Conservation (phyloP, 2,888 invertebrate genomes). For the Unio delphinus region DNA sequence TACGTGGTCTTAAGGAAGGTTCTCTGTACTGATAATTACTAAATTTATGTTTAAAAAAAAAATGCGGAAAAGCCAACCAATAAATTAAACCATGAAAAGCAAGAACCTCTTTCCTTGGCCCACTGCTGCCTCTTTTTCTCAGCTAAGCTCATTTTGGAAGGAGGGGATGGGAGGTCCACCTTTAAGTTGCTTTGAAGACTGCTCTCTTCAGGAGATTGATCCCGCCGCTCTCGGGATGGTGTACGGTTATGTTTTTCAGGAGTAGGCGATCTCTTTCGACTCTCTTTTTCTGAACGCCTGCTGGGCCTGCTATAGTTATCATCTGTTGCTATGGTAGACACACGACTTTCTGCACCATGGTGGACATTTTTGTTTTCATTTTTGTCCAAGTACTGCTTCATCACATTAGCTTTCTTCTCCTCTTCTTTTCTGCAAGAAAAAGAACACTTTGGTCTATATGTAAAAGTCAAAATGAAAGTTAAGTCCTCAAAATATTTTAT, state of each 20-base stretch:
- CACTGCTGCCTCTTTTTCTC: conserved; percentile 93
- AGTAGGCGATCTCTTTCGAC: conserved; percentile 8
- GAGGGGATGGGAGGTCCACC: conserved; percentile 9
- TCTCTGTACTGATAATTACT: too few species aligned
- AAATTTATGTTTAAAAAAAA: too few species aligned
- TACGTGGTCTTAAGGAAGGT: too few species aligned
- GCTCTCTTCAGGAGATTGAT: conserved; percentile 17
- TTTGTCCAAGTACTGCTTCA: not conserved
- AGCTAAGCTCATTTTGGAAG: conserved; percentile 72
- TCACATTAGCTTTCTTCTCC: conserved; percentile 2
- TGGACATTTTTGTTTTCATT: not conserved
- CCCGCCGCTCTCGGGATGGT: not conserved
- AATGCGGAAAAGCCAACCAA: not conserved
- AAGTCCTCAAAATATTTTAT: too few species aligned
- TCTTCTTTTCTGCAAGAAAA: conserved; percentile 2
- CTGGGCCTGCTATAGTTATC: conserved; percentile 14
- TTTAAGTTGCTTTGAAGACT: conserved; percentile 14
- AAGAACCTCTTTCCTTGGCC: conserved; percentile 89
- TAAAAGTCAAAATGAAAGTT: too few species aligned
- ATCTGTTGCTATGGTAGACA: conserved; percentile 8
- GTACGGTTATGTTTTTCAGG: not conserved
- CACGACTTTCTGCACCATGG: not conserved
- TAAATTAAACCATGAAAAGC: not conserved
- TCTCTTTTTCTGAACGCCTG: conserved; percentile 6
- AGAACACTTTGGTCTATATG: not conserved